These are phyloP conservation scores for Geophilus truncorum DNA, from an alignment of 2,888 invertebrate genomes.

Conservation along the genomic window DNA sequence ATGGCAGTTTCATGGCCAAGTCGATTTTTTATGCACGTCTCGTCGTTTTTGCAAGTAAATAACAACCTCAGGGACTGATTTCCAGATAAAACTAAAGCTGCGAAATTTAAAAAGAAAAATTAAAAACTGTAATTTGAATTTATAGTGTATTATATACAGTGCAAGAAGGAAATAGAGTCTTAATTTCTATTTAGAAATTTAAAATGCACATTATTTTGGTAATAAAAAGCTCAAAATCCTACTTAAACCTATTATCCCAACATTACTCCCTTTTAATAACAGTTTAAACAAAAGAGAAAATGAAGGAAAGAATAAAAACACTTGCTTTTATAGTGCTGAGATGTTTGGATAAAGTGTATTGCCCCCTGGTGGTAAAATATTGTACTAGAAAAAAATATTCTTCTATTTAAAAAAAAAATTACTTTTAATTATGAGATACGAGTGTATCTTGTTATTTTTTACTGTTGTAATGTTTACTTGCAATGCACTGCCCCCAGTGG, in stretches of 20 bases:
- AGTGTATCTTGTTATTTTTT: too few relatives aligned
- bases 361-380: too few relatives aligned
- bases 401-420: too few relatives aligned
- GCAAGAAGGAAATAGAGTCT: not conserved
- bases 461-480: too few relatives aligned
- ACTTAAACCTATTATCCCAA: too few relatives aligned
- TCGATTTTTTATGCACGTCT: not conserved
- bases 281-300: not conserved
- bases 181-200: too few relatives aligned
- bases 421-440: too few relatives aligned
- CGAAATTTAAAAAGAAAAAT: not conserved
- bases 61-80: not conserved
- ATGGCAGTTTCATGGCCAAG: slow-evolving; percentile 11
- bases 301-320: not conserved
- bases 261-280: not conserved
- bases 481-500: too few relatives aligned
- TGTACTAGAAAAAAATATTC: too few relatives aligned
- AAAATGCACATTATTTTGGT: not conserved
- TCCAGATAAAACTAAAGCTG: not conserved
- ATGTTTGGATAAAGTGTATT: too few relatives aligned
- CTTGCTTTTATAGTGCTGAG: too few relatives aligned
- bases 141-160: not conserved
- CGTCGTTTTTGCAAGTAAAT: not conserved
- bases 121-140: not conserved
- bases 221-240: not conserved